These are phyloP conservation scores for Coluber constrictor DNA, from an alignment of 2,797 vertebrate species.

Conservation along the genomic window DNA sequence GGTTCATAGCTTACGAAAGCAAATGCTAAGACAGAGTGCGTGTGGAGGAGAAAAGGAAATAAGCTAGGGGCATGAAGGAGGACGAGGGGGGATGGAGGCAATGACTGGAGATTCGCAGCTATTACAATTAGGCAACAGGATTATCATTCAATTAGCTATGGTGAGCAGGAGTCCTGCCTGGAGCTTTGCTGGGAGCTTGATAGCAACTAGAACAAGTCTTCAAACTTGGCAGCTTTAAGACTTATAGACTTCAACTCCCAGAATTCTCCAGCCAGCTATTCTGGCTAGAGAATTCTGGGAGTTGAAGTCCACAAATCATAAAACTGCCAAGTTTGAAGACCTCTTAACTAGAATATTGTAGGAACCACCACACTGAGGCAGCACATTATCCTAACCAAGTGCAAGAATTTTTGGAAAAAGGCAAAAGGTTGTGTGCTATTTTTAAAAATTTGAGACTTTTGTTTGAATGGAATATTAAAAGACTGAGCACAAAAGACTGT, in stretches of 20 bases:
- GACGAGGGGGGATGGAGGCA: not conserved
- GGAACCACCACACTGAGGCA: not conserved
- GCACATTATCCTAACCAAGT: not conserved
- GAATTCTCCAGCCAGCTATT: too few relatives aligned
- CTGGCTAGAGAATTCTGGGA: too few relatives aligned
- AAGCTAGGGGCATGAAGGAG: not conserved
- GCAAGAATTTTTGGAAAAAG: not conserved
- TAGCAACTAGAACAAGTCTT: not conserved
- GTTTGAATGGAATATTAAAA: not conserved
- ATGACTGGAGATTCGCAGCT: not conserved
- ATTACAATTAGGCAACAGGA: not conserved
- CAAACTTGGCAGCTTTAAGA: too few relatives aligned
- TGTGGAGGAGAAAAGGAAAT: not conserved
- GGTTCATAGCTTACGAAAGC: not conserved
- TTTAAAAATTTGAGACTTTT: not conserved
- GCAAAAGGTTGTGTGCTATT: not conserved
- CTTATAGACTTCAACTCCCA: too few relatives aligned
- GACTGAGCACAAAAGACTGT: not conserved
- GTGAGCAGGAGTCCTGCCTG: not conserved
- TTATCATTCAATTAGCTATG: not conserved
- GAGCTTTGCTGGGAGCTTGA: not conserved
- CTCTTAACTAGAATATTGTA: not conserved
- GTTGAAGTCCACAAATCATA: too few relatives aligned
- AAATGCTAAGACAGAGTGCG: not conserved
- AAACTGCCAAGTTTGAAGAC: too few relatives aligned